phyloP scores from a whole-genome alignment of 2,888 invertebrate species.

The Dryomyza anilis region DNA sequence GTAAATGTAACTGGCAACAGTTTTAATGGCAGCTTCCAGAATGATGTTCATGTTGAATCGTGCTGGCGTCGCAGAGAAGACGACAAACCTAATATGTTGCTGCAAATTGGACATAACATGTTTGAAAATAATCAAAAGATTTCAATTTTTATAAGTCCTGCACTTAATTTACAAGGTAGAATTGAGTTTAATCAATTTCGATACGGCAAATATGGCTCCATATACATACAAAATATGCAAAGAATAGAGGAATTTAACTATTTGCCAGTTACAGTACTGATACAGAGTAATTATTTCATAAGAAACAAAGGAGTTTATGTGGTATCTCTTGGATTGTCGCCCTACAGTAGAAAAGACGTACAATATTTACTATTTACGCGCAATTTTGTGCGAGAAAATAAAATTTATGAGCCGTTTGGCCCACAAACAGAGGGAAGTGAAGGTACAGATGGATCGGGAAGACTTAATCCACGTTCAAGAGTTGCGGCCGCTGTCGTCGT shows the following conservation, averaged over 20 bases:
- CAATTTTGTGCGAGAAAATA: slow-evolving; percentile 86
- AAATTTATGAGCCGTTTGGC: slow-evolving; percentile 83
- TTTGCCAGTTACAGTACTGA: slow-evolving; percentile 71
- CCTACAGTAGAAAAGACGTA: slow-evolving; percentile 80
- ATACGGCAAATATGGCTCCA: slow-evolving; percentile 79
- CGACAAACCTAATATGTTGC: slow-evolving; percentile 63
- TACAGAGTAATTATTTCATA: slow-evolving; percentile 88
- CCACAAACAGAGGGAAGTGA: slow-evolving; percentile 61
- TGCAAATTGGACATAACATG: slow-evolving; percentile 85
- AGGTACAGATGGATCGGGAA: slow-evolving; percentile 63
- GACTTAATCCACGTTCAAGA: slow-evolving; percentile 86
- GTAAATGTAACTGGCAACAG: slow-evolving; percentile 92
- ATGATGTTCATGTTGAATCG: slow-evolving; percentile 80
- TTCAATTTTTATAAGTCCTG: slow-evolving; percentile 79
- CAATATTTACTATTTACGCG: slow-evolving; percentile 85
- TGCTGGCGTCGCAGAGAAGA: slow-evolving; percentile 70
- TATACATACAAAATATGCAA: slow-evolving; percentile 77
- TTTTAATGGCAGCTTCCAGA: slow-evolving; percentile 79
- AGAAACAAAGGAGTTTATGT: slow-evolving; percentile 89
- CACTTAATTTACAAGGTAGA: slow-evolving; percentile 75
- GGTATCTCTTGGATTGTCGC: slow-evolving; percentile 83
- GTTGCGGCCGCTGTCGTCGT: slow-evolving; percentile 93
- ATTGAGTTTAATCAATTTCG: slow-evolving; percentile 91
- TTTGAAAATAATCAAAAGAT: slow-evolving; percentile 79
- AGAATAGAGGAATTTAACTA: slow-evolving; percentile 79